Percentiles rank a stretch among this genome's conserved stretches.
Conservation (phyloP, 2,113 vertebrate genomes). For the Egretta garzetta region DNA sequence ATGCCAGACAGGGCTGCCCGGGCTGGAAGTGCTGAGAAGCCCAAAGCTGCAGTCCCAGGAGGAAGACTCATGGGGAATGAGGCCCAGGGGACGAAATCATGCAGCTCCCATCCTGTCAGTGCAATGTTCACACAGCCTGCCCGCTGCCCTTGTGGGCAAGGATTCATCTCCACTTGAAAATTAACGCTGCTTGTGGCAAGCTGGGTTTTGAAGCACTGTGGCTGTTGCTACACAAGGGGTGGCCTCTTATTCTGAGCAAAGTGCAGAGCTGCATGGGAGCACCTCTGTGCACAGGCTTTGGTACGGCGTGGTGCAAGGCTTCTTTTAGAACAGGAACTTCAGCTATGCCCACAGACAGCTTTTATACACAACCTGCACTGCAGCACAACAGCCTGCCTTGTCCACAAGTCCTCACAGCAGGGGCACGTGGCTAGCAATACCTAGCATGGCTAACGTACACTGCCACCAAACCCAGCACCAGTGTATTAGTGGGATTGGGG, state of each 20-base stretch:
- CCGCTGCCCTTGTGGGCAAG: background rate
- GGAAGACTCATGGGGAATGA: background rate
- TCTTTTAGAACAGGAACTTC: background rate
- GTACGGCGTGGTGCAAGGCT: background rate
- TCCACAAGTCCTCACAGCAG: background rate
- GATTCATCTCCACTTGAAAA: background rate
- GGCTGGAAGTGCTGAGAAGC: background rate
- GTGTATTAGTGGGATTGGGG: background rate
- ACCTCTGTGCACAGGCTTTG: background rate
- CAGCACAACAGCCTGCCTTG: background rate
- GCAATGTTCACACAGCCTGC: background rate
- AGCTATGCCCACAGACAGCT: background rate
- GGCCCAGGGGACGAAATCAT: background rate
- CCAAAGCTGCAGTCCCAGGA: background rate
- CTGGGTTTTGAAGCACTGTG: background rate
- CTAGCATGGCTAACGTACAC: background rate
- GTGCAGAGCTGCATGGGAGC: background rate
- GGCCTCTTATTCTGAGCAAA: background rate
- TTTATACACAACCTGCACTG: background rate
- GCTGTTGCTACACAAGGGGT: background rate
- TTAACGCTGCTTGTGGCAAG: background rate
- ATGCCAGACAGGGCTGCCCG: background rate
- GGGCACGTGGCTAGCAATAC: background rate
- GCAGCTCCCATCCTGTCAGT: background rate
- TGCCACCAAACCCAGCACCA: background rate